Evolutionary conservation across 2,888 invertebrate genomes (phyloP).

Genomic region (Drosophila lacicola): DNA sequence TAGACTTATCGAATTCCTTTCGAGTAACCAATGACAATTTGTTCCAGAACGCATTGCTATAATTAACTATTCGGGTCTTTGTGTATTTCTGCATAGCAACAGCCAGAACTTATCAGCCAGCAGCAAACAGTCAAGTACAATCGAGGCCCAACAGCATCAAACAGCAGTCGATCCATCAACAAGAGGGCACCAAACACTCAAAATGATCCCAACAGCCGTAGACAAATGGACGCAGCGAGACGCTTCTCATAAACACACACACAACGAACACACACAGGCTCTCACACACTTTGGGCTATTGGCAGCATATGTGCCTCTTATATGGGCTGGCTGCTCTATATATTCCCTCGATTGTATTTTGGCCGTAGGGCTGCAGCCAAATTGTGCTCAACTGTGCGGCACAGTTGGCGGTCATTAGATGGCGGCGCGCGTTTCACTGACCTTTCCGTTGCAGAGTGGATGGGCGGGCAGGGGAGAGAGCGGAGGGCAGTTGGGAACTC

Average conservation of each 20-base stretch:
- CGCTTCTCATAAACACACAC: conserved; percentile 39
- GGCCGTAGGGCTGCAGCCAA: conserved; percentile 46
- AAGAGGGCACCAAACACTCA: conserved; percentile 39
- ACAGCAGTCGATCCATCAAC: conserved; percentile 68
- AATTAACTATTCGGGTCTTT: not conserved
- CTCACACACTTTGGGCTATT: conserved; percentile 37
- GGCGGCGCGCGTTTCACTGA: conserved; percentile 66
- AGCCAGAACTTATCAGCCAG: conserved; percentile 22
- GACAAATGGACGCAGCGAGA: conserved; percentile 77
- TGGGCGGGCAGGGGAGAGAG: not conserved
- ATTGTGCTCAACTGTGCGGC: conserved; percentile 65
- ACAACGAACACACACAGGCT: conserved; percentile 3
- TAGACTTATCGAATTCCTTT: no score
- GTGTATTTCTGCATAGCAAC: conserved; percentile 23
- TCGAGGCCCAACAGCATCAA: conserved; percentile 36
- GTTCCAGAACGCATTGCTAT: not conserved
- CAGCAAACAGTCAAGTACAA: conserved; percentile 25
- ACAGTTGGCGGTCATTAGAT: conserved; percentile 77
- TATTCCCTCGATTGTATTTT: conserved; percentile 23
- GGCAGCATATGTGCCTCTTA: conserved; percentile 64
- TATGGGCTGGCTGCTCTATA: conserved; percentile 47
- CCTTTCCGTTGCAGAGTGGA: conserved; percentile 39
- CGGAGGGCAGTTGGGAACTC: conserved; percentile 32
- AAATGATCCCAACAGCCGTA: conserved; percentile 53
- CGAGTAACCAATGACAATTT: not conserved